Evolutionary conservation across 2,113 vertebrate species (phyloP), one percentile per base, ranked within the genome.

Genomic region (Dipodomys merriami): DNA sequence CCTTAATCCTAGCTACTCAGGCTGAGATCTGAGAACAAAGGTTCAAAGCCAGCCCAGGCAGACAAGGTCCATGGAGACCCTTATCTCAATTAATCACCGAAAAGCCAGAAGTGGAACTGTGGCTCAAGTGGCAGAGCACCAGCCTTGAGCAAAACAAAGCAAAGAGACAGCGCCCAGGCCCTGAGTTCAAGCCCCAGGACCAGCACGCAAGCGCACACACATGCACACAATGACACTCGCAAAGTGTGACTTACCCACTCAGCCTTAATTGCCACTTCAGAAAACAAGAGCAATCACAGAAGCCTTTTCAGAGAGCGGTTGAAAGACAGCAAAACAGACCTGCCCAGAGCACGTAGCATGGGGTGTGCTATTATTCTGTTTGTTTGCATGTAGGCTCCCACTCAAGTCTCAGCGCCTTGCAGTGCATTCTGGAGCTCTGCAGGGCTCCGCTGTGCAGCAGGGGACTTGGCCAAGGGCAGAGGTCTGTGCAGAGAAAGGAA

Each of bases 331-430:
- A 16, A 64, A 6, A 20, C 62, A 4, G 12, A 23, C 5, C 6
- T 71, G 20, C 33, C 0, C 3, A 0, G 10, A 29, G 30, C 27
- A 0, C 44, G 1, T 13, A 11, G 29, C 1, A 1, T 1, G 25
- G 2, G 5, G 1, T 0, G 7, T 0, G 6, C 79, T 22, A 0
- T 67, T 12, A 33, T 22, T 22, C 6, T 11, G 0, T 69, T 8
- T 20, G 44, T 67, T 30, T 65, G 39, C 6, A 20, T 73, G 25
- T 25, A 44, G 9, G 39, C 60, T 65, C 44, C 3, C 3, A 20
- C 46, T 79, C 30, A 7, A 39, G 78, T 20, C n/a, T 35, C 9
- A 4, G 82, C 8, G 6, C 33, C 57, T 3, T n/a, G 7, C 22
- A 18, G 15, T 18, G 5, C 9, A 6, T 65, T 78, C 76, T 79